Base-by-base conservation (phyloP, 2,888 invertebrate genomes). In the Encarsia formosa region DNA sequence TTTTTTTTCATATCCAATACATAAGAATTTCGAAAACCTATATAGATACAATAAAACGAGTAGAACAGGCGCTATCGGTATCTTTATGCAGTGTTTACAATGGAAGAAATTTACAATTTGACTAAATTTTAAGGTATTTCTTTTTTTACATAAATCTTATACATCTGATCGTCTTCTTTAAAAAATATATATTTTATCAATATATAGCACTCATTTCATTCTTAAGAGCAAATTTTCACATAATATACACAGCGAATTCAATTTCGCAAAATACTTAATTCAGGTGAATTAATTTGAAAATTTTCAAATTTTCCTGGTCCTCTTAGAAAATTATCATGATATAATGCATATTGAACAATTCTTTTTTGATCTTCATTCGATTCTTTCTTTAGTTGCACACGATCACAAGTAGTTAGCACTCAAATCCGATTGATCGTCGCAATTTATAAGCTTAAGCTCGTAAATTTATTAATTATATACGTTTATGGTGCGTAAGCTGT, bases 381-480 rank as follows among this genome's bases (percentile, higher is more conserved):
- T 26, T 19, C 34, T n/a, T 23, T 11, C 22, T 29, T 29, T 24
- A 18, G 5, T n/a, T 35, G 11, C 20, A 29, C 5, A 23, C 19
- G 34, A 22, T 35, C 29, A 48, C 38, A 34, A 40, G 34, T 48
- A 19, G 29, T 38, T 37, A 22, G 38, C 38, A 18, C 18, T 42
- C 37, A 41, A 39, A 26, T 16, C 24, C 45, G 38, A 54, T 54
- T 54, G 49, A 54, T 43, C 32, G 24, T 39, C 32, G 49, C 32
- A 31, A 44, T 40, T 45, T 34, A 42, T 41, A 39, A 52, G 42
- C 43, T 49, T 50, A 43, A 54, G 43, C 50, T 54, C 47, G 16
- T 40, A 19, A 38, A 29, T 41, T 45, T 15, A 20, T 37, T 38
- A 24, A 19, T 24, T 31, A 38, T n/a, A 16, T 26, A 31, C 29